Conservation (phyloP, 2,888 invertebrate genomes). For the Podotricha telesiphe region DNA sequence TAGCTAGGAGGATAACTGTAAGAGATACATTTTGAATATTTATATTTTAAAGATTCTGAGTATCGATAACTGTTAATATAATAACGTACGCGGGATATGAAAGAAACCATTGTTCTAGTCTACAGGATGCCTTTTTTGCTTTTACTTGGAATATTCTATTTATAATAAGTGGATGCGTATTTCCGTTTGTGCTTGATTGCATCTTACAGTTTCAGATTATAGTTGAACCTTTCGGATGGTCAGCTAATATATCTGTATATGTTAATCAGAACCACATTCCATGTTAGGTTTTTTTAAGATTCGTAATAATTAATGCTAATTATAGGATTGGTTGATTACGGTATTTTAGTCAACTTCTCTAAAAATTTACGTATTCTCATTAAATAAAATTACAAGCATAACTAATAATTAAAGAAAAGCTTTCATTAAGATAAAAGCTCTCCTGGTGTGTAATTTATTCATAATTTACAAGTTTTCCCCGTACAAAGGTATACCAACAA, state of each 20-base stretch:
- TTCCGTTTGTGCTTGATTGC: slow-evolving; percentile 39
- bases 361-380: not conserved
- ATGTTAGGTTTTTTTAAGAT: slow-evolving; percentile 24
- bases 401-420: not conserved
- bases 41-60: not conserved
- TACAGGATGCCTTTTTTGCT: slow-evolving; percentile 33
- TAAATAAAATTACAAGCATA: not conserved
- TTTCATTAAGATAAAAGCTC: slow-evolving; percentile 5
- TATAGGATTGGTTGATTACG: slow-evolving; percentile 5
- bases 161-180: slow-evolving; percentile 31
- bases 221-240: slow-evolving; percentile 19
- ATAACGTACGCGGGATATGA: slow-evolving; percentile 23
- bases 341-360: not conserved
- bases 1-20: not conserved
- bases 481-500: slow-evolving; percentile 36
- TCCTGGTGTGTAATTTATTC: slow-evolving; percentile 4
- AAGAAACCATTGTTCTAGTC: slow-evolving; percentile 29
- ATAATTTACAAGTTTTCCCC: slow-evolving; percentile 25
- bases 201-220: slow-evolving; percentile 17
- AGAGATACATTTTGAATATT: not conserved
- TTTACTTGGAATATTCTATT: slow-evolving; percentile 26
- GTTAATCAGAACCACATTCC: slow-evolving; percentile 30
- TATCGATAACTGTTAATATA: slow-evolving; percentile 10
- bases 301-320: slow-evolving; percentile 24
- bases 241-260: slow-evolving; percentile 13